Evolutionary conservation across 2,888 invertebrate genomes (phyloP), one percentile per base, ranked within the genome.

Genomic region (Troides oblongomaculatus): DNA sequence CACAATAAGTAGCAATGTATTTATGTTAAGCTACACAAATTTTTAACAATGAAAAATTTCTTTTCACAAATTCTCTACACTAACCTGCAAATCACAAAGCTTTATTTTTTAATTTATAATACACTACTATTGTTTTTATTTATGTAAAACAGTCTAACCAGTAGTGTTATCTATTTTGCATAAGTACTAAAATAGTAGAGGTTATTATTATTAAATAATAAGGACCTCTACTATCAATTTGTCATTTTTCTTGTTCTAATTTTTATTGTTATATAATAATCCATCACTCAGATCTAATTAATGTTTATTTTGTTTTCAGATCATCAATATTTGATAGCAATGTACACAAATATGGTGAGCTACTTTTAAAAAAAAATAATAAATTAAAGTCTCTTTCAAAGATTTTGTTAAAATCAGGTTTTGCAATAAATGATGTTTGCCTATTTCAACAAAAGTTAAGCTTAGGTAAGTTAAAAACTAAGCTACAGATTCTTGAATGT

Each of bases 331-430:
- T 91, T 64, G 83, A 88, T 62, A 80, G 84, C 64, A 88, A 85
- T 71, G 76, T 84, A 12, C 88, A 90, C 72, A 88, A 86, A 77
- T 91, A 83, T 76, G 91, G 91, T 0, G 87, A 90, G n/a, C 66
- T 92, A 36, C 72, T 79, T 0, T 71, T 86, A 5, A 77, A 79
- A 67, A 77, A 74, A 25, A 71, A 68, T 2, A 75, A 82, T 0
- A 73, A 76, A 39, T 18, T 72, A 0, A 73, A 79, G 5, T 76
- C 77, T 21, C 64, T 87, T 4, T 78, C 80, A 8, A 74, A 78
- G 25, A 70, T 75, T 17, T 74, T 92, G 0, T 60, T 77, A 0
- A 75, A 84, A 14, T 75, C 83, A 0, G 74, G 75, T 0, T 80
- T 86, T 63, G 88, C 85, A 0, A 25, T 74, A 1, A 73, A 77